A percentile compares a stretch with the other conserved stretches of the same genome.
phyloP scores from a whole-genome alignment of 2,113 vertebrate species.

The Salvelinus namaycush region DNA sequence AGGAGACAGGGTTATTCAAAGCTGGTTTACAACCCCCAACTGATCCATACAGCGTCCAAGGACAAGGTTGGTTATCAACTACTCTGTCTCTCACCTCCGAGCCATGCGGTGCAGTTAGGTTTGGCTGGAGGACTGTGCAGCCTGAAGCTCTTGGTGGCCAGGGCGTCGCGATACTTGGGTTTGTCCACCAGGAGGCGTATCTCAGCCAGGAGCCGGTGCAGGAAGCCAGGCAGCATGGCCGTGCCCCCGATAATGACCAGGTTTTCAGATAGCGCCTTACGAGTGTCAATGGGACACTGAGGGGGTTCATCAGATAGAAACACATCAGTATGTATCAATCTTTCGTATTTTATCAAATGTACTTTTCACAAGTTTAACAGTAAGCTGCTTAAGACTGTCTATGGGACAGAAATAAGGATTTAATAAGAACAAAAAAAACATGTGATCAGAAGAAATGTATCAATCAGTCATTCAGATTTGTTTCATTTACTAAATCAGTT shows the following conservation, averaged over 20 bases:
- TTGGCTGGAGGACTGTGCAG: constrained; percentile 93
- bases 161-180: constrained; percentile 85
- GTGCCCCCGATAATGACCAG: constrained; percentile 94
- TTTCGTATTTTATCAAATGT: no score
- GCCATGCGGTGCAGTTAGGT: constrained; percentile 94
- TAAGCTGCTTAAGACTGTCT: background rate
- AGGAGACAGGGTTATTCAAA: background rate
- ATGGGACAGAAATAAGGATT: no score
- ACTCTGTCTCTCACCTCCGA: constrained; percentile 84
- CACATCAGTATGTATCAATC: background rate
- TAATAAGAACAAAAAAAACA: no score
- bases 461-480: no score
- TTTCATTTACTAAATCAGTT: no score
- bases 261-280: constrained; percentile 94
- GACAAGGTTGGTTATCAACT: background rate
- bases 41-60: background rate
- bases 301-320: constrained; percentile 2
- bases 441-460: no score
- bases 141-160: constrained; percentile 89
- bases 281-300: constrained; percentile 94
- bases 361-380: no score
- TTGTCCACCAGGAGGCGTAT: constrained; percentile 91
- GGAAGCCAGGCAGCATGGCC: constrained; percentile 92
- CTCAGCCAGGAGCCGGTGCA: constrained; percentile 91
- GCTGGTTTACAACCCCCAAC: no score